Base-by-base conservation (phyloP, 1,140 invertebrate species). In the Drosophila truncata region DNA sequence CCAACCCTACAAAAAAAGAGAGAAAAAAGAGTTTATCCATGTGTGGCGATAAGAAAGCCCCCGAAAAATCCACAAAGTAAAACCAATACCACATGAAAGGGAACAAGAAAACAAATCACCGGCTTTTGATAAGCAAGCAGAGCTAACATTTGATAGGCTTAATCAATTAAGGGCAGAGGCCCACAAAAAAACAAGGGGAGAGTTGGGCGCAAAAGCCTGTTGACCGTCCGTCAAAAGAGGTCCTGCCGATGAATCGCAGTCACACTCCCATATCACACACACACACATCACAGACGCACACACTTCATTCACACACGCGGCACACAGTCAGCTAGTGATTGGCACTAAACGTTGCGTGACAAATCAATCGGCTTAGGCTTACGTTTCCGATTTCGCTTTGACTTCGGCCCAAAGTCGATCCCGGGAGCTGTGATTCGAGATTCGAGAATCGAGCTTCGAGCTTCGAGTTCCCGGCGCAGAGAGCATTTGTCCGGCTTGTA, bases 341-440 rank as follows among this genome's bases (percentile, higher is more conserved):
- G 62, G 62, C 75, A 64, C 65, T 79, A 85, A 91, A 85, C 79
- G 86, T 82, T 82, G 86, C 86, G 82, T 90, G 82, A 82, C 85
- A 85, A 90, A 90, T 90, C 85, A 90, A 90, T 85, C 82, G 82
- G 85, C 83, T 90, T 91, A 91, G 77, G 84, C 72, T 88, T 88
- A 72, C 70, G 70, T 72, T 72, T 72, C 67, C 66, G 69, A 47
- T 72, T 72, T 57, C 52, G 67, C 42, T 73, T 72, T 49, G 65
- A 62, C 57, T 65, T 65, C 62, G 27, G 58, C 8, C 20, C 39
- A 42, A 65, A 65, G 62, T 65, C 62, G 58, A 42, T 37, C 50
- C 50, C 31, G 31, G 50, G 13, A 54, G 31, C 50, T 20, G 50
- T 52, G 50, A 52, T 64, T 41, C 61, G 50, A 58, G 49, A 57